Evolutionary conservation across 2,888 invertebrate species (phyloP), one percentile per base, ranked within the genome.

Genomic region (Troglohyphantes excavatus): DNA sequence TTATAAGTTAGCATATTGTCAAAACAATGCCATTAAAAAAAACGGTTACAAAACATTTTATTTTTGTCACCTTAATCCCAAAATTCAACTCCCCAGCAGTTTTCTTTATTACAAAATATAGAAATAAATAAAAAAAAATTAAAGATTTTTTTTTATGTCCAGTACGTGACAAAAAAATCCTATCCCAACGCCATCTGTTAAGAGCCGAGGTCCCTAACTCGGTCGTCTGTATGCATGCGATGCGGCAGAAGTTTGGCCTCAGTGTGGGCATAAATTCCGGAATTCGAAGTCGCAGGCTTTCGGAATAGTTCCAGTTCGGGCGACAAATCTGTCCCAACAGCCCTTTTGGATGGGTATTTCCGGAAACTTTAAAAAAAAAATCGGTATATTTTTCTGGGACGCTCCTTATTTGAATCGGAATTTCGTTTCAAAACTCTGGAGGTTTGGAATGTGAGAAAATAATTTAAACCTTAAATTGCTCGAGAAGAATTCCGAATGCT

Each of bases 91-190:
- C 53, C n/a, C 17, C 5, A n/a, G 46, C 72, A 46, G 43, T 72
- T 72, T 46, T 23, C 46, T 26, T 72, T 72, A 72, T 72, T 46
- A 72, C 72, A 72, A 43, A 33, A 46, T 53, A 27, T 11, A 26
- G 2, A 53, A 72, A 72, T 26, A 53, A 73, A 73, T 43, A 39
- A 13, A 33, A 17, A n/a, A n/a, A n/a, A n/a, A n/a, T n/a, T n/a
- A n/a, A 19, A 19, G 68, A 9, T 73, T 21, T 72, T 59, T 43
- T 75, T 83, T 83, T 86, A 86, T 86, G 76, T 23, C 59, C 19
- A 29, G 23, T 23, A 70, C 85, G 85, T 86, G 85, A 86, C 68
- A 43, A 68, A 78, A 84, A 86, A 86, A 67, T 65, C 63, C 73
- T 39, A 73, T 83, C 39, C 33, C 27, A 82, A 53, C 68, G 81